Percentiles rank a stretch among this genome's conserved stretches.
Conservation (phyloP, 2,888 invertebrate species). For the Drosophila kokeensis region DNA sequence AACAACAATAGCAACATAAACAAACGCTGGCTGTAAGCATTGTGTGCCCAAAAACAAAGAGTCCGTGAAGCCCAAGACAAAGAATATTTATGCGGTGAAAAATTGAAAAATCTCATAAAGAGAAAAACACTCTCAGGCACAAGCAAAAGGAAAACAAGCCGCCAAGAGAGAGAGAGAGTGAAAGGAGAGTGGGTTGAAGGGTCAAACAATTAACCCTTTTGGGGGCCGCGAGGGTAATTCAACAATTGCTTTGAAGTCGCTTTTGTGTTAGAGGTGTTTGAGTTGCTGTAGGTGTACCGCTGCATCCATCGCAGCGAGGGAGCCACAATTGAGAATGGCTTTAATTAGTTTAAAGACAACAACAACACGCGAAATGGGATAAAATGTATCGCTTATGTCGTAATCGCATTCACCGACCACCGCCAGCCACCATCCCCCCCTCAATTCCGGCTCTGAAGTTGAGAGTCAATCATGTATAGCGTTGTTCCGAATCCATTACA, state of each 20-base stretch:
- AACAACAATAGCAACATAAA: conserved; percentile 19
- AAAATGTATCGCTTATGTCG: conserved; percentile 73
- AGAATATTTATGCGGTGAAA: conserved; percentile 50
- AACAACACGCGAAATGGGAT: conserved; percentile 49
- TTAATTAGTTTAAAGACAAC: conserved; percentile 69
- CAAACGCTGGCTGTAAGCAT: conserved; percentile 38
- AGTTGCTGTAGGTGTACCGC: conserved; percentile 20
- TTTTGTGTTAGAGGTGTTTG: conserved; percentile 15
- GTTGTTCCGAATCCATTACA: conserved; percentile 62
- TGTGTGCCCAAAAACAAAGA: conserved; percentile 42
- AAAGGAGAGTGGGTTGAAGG: conserved; percentile 20
- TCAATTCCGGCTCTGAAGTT: background rate
- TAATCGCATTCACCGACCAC: conserved; percentile 63
- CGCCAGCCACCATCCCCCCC: background rate
- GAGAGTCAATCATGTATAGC: conserved; percentile 72
- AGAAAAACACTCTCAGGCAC: conserved; percentile 5
- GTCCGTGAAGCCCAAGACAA: conserved; percentile 35
- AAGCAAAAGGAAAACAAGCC: conserved; percentile 23
- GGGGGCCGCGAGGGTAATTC: conserved; percentile 33
- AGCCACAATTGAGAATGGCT: conserved; percentile 48
- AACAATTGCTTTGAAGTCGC: conserved; percentile 63
- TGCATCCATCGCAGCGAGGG: conserved; percentile 10
- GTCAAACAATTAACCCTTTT: conserved; percentile 71
- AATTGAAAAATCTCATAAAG: conserved; percentile 53
- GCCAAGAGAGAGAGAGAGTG: conserved; percentile 19